A percentile compares a stretch with the other conserved stretches of the same genome.
These are phyloP conservation scores for Scalopus aquaticus DNA, from an alignment of 2,113 vertebrate species.

Conservation along the genomic window DNA sequence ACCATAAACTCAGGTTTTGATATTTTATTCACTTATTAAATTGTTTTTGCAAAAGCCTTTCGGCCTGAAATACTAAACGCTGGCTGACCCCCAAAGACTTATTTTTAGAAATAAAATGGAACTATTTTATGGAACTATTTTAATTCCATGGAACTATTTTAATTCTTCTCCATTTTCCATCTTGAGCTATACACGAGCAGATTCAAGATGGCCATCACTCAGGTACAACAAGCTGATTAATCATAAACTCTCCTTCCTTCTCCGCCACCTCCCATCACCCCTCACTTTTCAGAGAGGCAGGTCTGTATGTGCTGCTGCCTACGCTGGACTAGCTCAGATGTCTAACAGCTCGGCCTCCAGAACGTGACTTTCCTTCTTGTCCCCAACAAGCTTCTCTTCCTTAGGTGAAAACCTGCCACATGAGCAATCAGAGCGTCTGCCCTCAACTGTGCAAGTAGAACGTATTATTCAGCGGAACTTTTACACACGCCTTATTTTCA, in stretches of 20 bases:
- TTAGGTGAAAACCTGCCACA: background rate
- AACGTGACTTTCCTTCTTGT: background rate
- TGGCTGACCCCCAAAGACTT: background rate
- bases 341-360: background rate
- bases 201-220: background rate
- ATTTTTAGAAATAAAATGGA: conserved; percentile 52
- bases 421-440: background rate
- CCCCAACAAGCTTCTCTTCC: background rate
- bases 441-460: background rate
- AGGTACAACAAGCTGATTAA: background rate
- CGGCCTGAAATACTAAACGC: conserved; percentile 51
- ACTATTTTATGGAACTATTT: too few species aligned
- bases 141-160: conserved; percentile 13
- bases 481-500: background rate
- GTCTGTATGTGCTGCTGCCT: background rate
- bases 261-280: background rate
- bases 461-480: background rate
- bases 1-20: too few species aligned
- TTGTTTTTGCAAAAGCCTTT: conserved; percentile 23
- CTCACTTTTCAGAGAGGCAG: background rate
- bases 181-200: background rate
- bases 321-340: background rate
- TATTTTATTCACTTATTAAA: conserved; percentile 33
- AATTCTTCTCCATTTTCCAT: background rate
- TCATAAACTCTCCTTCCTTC: conserved; percentile 5